A percentile compares a stretch with the other conserved stretches of the same genome.
Conservation (phyloP, 2,888 invertebrate genomes). For the Nomada flava region DNA sequence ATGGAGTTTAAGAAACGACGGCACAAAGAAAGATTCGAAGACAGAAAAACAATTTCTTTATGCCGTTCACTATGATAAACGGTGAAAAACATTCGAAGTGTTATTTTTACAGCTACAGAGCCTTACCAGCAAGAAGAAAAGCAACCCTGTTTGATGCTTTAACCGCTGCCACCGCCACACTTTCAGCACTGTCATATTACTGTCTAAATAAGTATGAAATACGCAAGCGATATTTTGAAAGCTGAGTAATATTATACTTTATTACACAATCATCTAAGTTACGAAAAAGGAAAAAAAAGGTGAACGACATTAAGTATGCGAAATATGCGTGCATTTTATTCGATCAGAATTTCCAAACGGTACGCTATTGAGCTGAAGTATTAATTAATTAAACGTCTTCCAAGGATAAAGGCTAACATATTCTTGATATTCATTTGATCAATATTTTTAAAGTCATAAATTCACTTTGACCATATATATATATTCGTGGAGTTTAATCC, state of each 20-base stretch:
- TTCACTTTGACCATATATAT: no score
- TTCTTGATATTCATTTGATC: no score
- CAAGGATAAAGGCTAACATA: no score
- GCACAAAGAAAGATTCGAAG: slow-evolving; percentile 64
- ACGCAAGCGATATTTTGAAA: no score
- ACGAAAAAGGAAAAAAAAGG: no score
- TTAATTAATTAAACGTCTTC: not conserved
- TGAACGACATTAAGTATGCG: not conserved
- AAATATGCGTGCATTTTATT: not conserved
- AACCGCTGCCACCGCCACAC: slow-evolving; percentile 52
- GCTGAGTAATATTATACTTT: no score
- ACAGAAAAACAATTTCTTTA: slow-evolving; percentile 47
- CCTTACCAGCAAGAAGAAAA: slow-evolving; percentile 81
- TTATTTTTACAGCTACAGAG: slow-evolving; percentile 84
- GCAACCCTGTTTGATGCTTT: slow-evolving; percentile 81
- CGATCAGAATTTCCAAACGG: not conserved
- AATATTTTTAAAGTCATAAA: no score
- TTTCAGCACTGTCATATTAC: slow-evolving; percentile 24
- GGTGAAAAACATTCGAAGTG: slow-evolving; percentile 43
- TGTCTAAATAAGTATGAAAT: not conserved
- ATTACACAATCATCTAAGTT: no score
- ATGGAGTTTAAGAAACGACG: slow-evolving; percentile 78
- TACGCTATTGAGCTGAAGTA: not conserved
- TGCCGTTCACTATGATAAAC: slow-evolving; percentile 6
- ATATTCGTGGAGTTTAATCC: no score